Percentiles rank a stretch among this genome's conserved stretches.
Conservation (phyloP, 2,888 invertebrate species). For the Bhutanitis thaidina region DNA sequence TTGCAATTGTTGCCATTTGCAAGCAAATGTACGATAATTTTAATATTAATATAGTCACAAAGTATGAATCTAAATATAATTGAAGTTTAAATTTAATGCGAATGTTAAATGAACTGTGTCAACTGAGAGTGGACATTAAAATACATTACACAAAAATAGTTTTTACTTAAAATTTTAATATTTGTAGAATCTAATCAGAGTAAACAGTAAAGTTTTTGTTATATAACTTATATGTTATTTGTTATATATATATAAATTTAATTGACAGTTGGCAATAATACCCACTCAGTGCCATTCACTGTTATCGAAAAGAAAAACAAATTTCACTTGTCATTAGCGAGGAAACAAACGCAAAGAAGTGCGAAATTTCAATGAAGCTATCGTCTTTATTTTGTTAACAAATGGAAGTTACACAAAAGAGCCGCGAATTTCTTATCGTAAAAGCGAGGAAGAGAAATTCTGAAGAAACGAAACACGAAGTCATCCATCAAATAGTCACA, state of each 20-base stretch:
- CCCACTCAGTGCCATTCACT: slow-evolving; percentile 3
- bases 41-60: too few species aligned
- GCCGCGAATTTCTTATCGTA: slow-evolving; percentile 34
- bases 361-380: slow-evolving; percentile 39
- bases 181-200: too few species aligned
- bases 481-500: slow-evolving; percentile 46
- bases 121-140: too few species aligned
- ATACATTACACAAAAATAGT: too few species aligned
- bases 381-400: slow-evolving; percentile 38
- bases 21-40: not conserved
- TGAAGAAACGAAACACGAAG: slow-evolving; percentile 39
- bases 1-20: slow-evolving; percentile 4
- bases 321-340: slow-evolving; percentile 45
- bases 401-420: slow-evolving; percentile 38
- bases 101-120: too few species aligned
- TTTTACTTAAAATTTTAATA: too few species aligned
- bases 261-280: slow-evolving; percentile 9
- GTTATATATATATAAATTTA: not conserved
- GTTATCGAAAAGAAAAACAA: slow-evolving; percentile 39
- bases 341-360: slow-evolving; percentile 30
- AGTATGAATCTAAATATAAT: too few species aligned
- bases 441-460: slow-evolving; percentile 32
- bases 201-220: too few species aligned
- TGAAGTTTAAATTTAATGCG: too few species aligned
- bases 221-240: too few species aligned